A percentile compares a stretch with the other conserved stretches of the same genome.
These are phyloP conservation scores for Paratrypauchen microcephalus DNA, from an alignment of 2,797 vertebrate species.

Conservation along the genomic window DNA sequence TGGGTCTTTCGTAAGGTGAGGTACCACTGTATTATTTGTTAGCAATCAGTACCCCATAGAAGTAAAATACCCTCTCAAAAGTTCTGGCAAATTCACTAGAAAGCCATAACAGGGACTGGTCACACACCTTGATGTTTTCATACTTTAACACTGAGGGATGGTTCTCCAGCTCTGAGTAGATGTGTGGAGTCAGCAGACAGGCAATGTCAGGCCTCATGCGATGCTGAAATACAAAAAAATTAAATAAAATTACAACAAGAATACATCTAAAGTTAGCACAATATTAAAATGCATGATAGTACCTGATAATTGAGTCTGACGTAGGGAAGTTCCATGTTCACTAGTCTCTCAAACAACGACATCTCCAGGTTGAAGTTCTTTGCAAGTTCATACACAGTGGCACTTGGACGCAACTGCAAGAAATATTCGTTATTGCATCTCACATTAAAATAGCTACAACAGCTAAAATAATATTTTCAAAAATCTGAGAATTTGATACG, in stretches of 20 bases:
- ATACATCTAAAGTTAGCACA: not conserved
- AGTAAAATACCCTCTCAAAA: not conserved
- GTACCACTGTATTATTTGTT: too few species aligned
- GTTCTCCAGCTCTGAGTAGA: constrained; percentile 88
- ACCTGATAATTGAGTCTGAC: constrained; percentile 94
- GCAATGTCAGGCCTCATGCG: constrained; percentile 95
- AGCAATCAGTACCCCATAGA: too few species aligned
- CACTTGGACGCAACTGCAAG: constrained; percentile 86
- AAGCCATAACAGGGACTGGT: not conserved
- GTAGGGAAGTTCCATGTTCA: constrained; percentile 85
- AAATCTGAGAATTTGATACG: not conserved
- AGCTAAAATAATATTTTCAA: not conserved
- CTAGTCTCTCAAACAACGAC: constrained; percentile 94
- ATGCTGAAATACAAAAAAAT: constrained; percentile 74
- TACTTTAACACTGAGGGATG: constrained; percentile 89
- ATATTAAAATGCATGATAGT: not conserved
- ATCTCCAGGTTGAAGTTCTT: constrained; percentile 92
- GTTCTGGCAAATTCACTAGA: constrained; percentile 15
- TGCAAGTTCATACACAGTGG: constrained; percentile 91
- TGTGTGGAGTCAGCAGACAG: constrained; percentile 87
- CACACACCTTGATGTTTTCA: constrained; percentile 86
- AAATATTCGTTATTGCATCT: constrained; percentile 35
- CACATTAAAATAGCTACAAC: not conserved
- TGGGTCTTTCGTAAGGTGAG: too few species aligned
- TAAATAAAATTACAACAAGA: not conserved